phyloP scores from a whole-genome alignment of 2,888 invertebrate species.

The Atrina japonica region DNA sequence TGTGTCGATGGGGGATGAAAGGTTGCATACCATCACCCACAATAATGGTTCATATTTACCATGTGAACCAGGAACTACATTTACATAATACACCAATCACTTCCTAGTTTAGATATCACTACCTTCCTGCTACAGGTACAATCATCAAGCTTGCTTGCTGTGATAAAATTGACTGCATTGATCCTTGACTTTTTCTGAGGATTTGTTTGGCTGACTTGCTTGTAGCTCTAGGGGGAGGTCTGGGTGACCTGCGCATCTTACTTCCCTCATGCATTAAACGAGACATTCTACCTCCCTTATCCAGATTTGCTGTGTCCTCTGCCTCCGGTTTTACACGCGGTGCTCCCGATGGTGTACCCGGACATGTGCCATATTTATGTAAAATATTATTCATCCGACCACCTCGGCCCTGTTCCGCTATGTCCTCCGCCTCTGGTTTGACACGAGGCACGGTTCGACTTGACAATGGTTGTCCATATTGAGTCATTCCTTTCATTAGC shows the following conservation, averaged over 20 bases:
- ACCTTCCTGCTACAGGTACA: conserved; percentile 32
- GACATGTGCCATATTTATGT: conserved; percentile 64
- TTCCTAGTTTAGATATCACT: no score
- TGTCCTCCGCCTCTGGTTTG: conserved; percentile 65
- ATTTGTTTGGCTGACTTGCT: conserved; percentile 62
- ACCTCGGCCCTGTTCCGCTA: conserved; percentile 68
- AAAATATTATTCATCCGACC: conserved; percentile 64
- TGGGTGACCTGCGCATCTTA: conserved; percentile 55
- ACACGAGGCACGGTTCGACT: conserved; percentile 61
- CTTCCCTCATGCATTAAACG: conserved; percentile 70
- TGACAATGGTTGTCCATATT: conserved; percentile 58
- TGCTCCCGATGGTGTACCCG: conserved; percentile 54
- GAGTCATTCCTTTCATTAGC: conserved; percentile 65
- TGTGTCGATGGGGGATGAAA: no score
- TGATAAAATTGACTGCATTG: conserved; percentile 65
- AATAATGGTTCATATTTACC: no score
- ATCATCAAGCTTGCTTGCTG: conserved; percentile 50
- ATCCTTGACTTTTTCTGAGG: conserved; percentile 61
- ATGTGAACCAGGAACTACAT: no score
- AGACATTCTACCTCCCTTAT: conserved; percentile 70
- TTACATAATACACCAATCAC: no score
- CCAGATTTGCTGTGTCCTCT: conserved; percentile 63
- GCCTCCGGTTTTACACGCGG: conserved; percentile 67
- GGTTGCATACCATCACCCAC: no score
- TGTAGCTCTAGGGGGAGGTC: conserved; percentile 63